Percentiles rank a stretch among this genome's conserved stretches.
These are phyloP conservation scores for Camelus bactrianus DNA, from an alignment of 2,113 vertebrate genomes.

Conservation along the genomic window DNA sequence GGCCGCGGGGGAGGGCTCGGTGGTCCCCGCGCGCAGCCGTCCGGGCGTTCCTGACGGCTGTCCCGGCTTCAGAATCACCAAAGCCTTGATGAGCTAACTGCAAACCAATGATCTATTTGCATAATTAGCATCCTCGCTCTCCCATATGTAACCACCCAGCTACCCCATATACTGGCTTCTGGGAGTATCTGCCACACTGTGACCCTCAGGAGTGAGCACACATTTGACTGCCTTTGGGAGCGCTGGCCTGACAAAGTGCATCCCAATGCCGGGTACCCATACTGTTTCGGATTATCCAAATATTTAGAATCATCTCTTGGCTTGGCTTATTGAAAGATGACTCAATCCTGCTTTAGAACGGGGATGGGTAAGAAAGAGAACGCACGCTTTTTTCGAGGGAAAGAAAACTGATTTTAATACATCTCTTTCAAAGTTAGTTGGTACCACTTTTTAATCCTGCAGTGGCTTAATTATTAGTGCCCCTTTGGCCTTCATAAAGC, in stretches of 20 bases:
- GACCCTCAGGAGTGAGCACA: neutral
- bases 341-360: constrained; percentile 1
- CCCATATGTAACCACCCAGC: neutral
- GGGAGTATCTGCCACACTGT: neutral
- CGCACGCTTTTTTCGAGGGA: neutral
- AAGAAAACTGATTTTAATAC: neutral
- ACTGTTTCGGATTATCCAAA: neutral
- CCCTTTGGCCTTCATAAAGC: neutral
- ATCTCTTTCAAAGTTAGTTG: constrained; percentile 11
- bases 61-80: neutral
- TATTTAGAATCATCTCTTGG: neutral
- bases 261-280: neutral
- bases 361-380: neutral
- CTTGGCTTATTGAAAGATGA: neutral
- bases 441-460: neutral
- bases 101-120: neutral
- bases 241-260: neutral
- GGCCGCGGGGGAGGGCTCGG: fast-evolving
- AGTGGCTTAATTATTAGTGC: neutral
- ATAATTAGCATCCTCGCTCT: too few species aligned
- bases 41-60: neutral
- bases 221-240: neutral
- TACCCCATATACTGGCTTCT: neutral
- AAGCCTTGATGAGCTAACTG: neutral
- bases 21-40: too few species aligned